Evolutionary conservation across 2,888 invertebrate species (phyloP).

Genomic region (Biston betularia): DNA sequence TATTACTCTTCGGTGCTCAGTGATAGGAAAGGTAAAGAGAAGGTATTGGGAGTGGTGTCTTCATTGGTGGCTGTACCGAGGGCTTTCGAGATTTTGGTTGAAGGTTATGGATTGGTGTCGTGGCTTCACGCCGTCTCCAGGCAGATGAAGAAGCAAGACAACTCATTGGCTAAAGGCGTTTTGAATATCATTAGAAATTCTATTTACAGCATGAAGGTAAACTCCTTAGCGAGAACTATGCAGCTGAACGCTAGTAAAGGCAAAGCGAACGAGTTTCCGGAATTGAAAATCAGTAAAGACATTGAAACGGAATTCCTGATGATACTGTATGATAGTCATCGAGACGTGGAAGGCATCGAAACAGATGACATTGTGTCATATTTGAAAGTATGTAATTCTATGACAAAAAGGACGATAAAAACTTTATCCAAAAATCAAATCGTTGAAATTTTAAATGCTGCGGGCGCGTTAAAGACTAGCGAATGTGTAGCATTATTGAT

Average conservation of each 20-base stretch:
- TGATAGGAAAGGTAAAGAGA: conserved; percentile 87
- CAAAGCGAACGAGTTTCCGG: conserved; percentile 54
- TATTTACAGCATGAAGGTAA: conserved; percentile 64
- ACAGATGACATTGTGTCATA: conserved; percentile 60
- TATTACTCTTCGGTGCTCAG: conserved; percentile 88
- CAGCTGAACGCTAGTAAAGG: conserved; percentile 48
- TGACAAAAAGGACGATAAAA: conserved; percentile 70
- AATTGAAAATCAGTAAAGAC: conserved; percentile 71
- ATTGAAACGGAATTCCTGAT: conserved; percentile 69
- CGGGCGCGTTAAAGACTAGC: conserved; percentile 50
- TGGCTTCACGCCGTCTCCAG: conserved; percentile 86
- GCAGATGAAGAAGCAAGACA: conserved; percentile 63
- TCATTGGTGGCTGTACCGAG: conserved; percentile 88
- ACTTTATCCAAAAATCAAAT: conserved; percentile 69
- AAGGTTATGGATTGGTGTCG: conserved; percentile 89
- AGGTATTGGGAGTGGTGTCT: conserved; percentile 88
- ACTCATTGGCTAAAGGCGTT: conserved; percentile 56
- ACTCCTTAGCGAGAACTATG: conserved; percentile 57
- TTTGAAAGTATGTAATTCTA: conserved; percentile 60
- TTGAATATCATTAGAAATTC: conserved; percentile 63
- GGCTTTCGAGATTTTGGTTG: conserved; percentile 88
- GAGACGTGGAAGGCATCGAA: conserved; percentile 60
- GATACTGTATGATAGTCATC: conserved; percentile 63
- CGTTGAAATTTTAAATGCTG: conserved; percentile 59
- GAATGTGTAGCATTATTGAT: conserved; percentile 61